Conservation (phyloP, 2,888 invertebrate genomes). For the Agriopis leucophaearia region DNA sequence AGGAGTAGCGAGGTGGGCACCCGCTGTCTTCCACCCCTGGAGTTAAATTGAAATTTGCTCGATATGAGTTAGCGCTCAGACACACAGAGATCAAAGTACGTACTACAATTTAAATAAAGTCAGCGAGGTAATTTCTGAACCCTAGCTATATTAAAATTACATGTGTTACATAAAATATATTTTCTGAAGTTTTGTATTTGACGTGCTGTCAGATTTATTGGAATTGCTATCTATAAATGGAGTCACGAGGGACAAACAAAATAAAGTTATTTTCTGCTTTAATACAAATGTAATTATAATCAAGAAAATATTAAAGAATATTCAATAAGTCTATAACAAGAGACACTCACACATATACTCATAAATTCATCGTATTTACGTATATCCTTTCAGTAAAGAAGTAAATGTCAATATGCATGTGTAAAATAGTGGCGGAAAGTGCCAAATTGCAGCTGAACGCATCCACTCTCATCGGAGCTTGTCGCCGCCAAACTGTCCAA, state of each 20-base stretch:
- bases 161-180: background rate
- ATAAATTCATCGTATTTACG: no score
- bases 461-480: conserved; percentile 62
- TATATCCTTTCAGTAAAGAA: no score
- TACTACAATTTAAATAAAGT: conserved; percentile 41
- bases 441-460: conserved; percentile 58
- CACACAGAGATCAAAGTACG: conserved; percentile 39
- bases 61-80: conserved; percentile 46
- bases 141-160: background rate
- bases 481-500: conserved; percentile 79
- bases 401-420: conserved; percentile 48
- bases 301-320: no score
- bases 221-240: background rate
- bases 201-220: background rate
- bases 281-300: no score
- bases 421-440: conserved; percentile 42
- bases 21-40: conserved; percentile 41
- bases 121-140: conserved; percentile 30
- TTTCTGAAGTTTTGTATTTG: background rate
- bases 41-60: conserved; percentile 50
- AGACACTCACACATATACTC: no score
- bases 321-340: no score
- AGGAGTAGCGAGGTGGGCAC: conserved; percentile 22
- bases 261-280: no score
- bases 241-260: background rate